Evolutionary conservation across 2,797 vertebrate species (phyloP), one percentile per base, ranked within the genome.

Genomic region (Hippopotamyrus pictus): DNA sequence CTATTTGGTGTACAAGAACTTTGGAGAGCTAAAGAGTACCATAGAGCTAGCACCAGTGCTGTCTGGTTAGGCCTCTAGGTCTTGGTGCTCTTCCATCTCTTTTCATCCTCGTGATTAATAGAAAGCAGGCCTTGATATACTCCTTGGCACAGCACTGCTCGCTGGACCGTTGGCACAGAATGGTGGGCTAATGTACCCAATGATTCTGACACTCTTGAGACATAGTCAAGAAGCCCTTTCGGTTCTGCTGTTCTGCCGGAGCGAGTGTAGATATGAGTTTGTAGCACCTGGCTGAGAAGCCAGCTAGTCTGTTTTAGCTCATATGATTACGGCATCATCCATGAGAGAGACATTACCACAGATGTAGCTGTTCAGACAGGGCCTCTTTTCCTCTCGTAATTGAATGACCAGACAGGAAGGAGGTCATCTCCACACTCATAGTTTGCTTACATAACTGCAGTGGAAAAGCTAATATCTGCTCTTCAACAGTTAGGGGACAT

Each of bases 391-490:
- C 76, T 82, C 76, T n/a, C 41, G 3, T 82, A 82, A 44, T 82
- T 82, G 46, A 82, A 46, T 82, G 41, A 82, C 76, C 76, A 82
- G 76, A 82, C 17, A 82, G 37, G 37, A 82, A 46, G 76, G 41
- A 62, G 37, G 17, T 82, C 44, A 50, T 50, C 44, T 25, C 22
- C 83, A 33, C 48, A 50, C 83, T 51, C 83, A 29, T 22, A 85
- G 83, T 85, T 51, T 85, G 22, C n/a, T 85, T 85, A 85, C 12
- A 25, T 50, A 50, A 51, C 82, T 12, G 25, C 83, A 22, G 8
- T 29, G n/a, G 5, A 85, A 46, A 85, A 85, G 46, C 48, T 51
- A 50, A 85, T 85, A 85, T 50, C 83, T 85, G 83, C 83, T 51
- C 48, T 50, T 51, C 83, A 4, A 11, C 79, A 17, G 48, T 2